These are phyloP conservation scores for Tinea pellionella DNA, from an alignment of 2,888 invertebrate genomes.

Conservation along the genomic window DNA sequence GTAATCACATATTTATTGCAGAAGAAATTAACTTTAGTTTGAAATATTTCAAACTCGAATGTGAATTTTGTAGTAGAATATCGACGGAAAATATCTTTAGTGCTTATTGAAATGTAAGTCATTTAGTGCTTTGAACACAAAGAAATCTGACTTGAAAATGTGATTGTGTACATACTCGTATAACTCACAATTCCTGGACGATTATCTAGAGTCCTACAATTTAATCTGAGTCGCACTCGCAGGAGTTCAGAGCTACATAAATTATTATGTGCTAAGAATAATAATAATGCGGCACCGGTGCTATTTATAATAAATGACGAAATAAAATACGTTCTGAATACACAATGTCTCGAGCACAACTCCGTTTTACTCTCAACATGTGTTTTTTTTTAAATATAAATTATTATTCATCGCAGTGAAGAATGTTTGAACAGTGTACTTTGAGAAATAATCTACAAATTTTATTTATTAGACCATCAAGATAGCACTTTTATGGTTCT, in stretches of 20 bases:
- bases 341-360: constrained; percentile 31
- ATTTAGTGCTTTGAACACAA: neutral
- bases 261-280: constrained; percentile 55
- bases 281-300: constrained; percentile 51
- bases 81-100: neutral
- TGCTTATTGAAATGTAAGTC: neutral
- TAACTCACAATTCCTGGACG: constrained; percentile 17
- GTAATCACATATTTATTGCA: neutral
- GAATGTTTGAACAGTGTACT: constrained; percentile 6
- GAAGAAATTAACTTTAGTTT: too few relatives aligned
- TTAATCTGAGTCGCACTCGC: constrained; percentile 42
- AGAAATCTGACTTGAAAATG: constrained; percentile 25
- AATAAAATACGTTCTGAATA: constrained; percentile 57
- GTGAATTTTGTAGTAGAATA: neutral
- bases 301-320: constrained; percentile 61
- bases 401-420: constrained; percentile 14
- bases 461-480: too few relatives aligned
- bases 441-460: neutral
- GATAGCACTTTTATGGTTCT: too few relatives aligned
- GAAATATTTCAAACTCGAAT: too few relatives aligned
- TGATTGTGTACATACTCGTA: constrained; percentile 20
- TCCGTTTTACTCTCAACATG: constrained; percentile 26
- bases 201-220: constrained; percentile 37
- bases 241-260: constrained; percentile 35
- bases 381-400: constrained; percentile 20